Percentiles rank a stretch among this genome's conserved stretches.
These are phyloP conservation scores for Porites evermanni DNA, from an alignment of 92 coral and sea anemone species.

Conservation along the genomic window DNA sequence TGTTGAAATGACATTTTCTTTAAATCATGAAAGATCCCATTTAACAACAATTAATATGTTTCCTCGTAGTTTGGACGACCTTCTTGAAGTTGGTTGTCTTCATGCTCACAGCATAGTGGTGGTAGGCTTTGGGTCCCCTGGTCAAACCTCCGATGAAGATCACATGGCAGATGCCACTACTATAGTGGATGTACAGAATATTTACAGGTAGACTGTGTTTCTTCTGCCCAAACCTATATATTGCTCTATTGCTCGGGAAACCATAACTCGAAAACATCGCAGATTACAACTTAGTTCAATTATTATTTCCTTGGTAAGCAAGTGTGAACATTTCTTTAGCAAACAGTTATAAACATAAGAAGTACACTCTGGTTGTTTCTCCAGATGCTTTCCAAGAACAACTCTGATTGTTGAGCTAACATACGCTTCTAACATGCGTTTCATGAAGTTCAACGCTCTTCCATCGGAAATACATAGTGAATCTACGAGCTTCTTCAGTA, in stretches of 20 bases:
- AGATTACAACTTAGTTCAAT: no score
- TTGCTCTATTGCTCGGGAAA: no score
- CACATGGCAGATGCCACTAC: conserved; percentile 98
- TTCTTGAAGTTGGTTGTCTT: conserved; percentile 90
- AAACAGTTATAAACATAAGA: no score
- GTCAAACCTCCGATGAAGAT: conserved; percentile 89
- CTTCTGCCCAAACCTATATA: no score
- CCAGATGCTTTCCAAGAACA: conserved; percentile 87
- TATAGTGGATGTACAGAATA: conserved; percentile 96
- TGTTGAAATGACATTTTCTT: no score
- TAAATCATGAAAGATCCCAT: no score
- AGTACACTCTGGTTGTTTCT: neutral
- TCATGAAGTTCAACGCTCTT: conserved; percentile 89
- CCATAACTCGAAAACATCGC: no score
- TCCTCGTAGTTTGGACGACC: conserved; percentile 81
- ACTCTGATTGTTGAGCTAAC: conserved; percentile 92
- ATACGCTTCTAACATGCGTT: conserved; percentile 96
- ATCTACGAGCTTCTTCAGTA: conserved; percentile 72
- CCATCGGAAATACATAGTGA: conserved; percentile 62
- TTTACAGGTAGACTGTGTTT: conserved; percentile 73
- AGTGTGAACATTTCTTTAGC: no score
- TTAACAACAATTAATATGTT: no score
- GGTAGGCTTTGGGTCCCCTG: conserved; percentile 77
- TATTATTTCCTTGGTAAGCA: no score
- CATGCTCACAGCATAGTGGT: conserved; percentile 96